These are phyloP conservation scores for Tapirus terrestris DNA, from an alignment of 2,113 vertebrate species.

Conservation along the genomic window DNA sequence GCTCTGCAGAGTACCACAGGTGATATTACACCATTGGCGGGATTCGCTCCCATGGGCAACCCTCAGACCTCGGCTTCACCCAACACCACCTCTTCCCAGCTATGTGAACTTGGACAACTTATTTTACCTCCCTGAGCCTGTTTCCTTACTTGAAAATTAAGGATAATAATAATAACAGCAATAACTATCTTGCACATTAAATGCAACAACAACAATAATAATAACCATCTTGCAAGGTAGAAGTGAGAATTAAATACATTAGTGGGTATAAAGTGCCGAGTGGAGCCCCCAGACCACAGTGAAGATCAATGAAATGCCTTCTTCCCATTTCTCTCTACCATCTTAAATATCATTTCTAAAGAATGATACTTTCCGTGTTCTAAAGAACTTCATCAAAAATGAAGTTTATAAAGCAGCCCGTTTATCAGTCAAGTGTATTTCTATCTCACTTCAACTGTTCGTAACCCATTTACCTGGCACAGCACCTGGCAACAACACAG, in stretches of 20 bases:
- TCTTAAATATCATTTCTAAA: neutral
- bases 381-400: neutral
- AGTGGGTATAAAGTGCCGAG: no score
- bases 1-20: accelerated
- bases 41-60: accelerated
- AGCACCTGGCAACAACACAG: neutral
- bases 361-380: neutral
- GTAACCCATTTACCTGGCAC: neutral
- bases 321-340: neutral
- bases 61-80: neutral
- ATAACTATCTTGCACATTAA: neutral
- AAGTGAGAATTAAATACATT: neutral
- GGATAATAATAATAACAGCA: neutral
- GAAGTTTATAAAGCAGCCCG: neutral
- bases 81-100: neutral
- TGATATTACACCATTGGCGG: accelerated
- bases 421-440: neutral
- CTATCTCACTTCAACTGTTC: neutral
- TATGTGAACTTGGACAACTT: neutral
- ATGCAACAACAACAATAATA: neutral
- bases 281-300: neutral
- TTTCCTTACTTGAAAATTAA: neutral
- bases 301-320: neutral
- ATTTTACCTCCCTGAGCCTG: neutral
- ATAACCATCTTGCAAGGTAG: no score